Conservation (phyloP, 2,888 invertebrate genomes). For the Apodemia mormo region DNA sequence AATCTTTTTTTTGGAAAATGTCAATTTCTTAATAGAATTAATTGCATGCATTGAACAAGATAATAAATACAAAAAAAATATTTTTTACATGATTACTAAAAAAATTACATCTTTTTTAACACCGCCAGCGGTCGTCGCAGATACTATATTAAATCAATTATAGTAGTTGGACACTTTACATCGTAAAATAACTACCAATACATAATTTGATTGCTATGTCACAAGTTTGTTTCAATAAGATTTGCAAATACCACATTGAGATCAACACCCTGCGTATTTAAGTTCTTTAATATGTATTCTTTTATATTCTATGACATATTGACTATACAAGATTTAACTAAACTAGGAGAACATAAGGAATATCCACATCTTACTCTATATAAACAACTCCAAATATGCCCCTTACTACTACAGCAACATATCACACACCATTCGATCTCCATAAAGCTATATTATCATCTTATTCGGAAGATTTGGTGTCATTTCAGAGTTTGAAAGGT, state of each 20-base stretch:
- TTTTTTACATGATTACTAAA: constrained; percentile 35
- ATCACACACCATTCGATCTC: constrained; percentile 65
- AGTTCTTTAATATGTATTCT: constrained; percentile 59
- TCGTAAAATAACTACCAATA: constrained; percentile 32
- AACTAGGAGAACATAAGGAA: constrained; percentile 73
- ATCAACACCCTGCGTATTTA: constrained; percentile 65
- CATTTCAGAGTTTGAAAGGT: constrained; percentile 61
- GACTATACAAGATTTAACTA: constrained; percentile 75
- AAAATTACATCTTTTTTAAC: constrained; percentile 36
- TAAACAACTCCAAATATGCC: constrained; percentile 74
- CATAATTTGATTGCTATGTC: constrained; percentile 49
- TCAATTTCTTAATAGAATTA: constrained; percentile 22
- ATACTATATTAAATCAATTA: constrained; percentile 16
- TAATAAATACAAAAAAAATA: constrained; percentile 42
- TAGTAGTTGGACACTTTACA: constrained; percentile 28
- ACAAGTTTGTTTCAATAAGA: constrained; percentile 37
- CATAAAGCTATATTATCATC: constrained; percentile 64
- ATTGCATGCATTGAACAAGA: constrained; percentile 42
- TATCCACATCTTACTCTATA: constrained; percentile 80
- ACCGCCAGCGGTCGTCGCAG: constrained; percentile 64
- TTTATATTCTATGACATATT: constrained; percentile 63
- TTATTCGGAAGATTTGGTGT: constrained; percentile 70
- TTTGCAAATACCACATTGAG: constrained; percentile 64
- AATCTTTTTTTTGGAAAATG: constrained; percentile 18
- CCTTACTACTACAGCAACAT: constrained; percentile 71